Percentiles rank a stretch among this genome's conserved stretches.
phyloP scores from a whole-genome alignment of 2,797 vertebrate genomes.

The Enteromius fasciolatus region DNA sequence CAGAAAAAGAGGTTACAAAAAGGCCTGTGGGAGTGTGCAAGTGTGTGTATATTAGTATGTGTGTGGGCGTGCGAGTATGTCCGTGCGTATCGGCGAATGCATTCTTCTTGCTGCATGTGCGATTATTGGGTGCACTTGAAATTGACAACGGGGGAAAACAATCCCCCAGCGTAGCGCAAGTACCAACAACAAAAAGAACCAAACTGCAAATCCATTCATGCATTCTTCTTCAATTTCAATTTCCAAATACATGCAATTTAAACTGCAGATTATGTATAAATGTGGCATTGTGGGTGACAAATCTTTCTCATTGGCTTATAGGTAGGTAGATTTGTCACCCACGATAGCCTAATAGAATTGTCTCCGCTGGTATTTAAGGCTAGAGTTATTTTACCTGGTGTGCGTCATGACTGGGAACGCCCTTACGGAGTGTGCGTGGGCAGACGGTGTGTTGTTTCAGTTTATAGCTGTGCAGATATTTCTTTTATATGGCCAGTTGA shows the following conservation, averaged over 20 bases:
- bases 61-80: constrained; percentile 23
- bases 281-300: too few relatives aligned
- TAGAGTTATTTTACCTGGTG: background rate
- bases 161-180: constrained; percentile 63
- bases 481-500: background rate
- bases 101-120: constrained; percentile 20
- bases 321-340: background rate
- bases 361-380: background rate
- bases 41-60: constrained; percentile 36
- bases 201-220: constrained; percentile 6
- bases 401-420: background rate
- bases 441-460: background rate
- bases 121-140: constrained; percentile 27
- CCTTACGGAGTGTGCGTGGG: background rate
- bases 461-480: too few relatives aligned
- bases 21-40: constrained; percentile 41
- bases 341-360: background rate
- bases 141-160: background rate
- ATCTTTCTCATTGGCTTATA: too few relatives aligned
- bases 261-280: background rate
- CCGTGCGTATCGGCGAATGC: constrained; percentile 31
- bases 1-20: constrained; percentile 52
- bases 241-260: background rate
- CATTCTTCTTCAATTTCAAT: background rate
- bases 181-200: constrained; percentile 53